Evolutionary conservation across 2,113 vertebrate species (phyloP).

Genomic region (Pachyramphus minor): DNA sequence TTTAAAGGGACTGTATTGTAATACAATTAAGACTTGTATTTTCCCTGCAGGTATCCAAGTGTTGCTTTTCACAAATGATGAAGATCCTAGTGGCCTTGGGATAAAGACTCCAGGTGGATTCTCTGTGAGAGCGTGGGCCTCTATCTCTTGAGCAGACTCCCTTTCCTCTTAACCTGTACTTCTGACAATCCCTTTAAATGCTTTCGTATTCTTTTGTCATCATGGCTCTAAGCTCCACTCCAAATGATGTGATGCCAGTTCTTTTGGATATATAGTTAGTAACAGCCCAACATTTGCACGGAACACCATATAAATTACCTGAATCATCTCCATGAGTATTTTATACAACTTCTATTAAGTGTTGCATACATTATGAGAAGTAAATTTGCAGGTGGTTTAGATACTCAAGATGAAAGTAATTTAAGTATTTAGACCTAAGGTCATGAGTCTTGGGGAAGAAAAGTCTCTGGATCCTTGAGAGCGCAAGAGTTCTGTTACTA

Average conservation of each 20-base stretch:
- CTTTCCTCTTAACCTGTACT: background rate
- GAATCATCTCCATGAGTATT: background rate
- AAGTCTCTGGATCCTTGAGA: background rate
- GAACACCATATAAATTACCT: background rate
- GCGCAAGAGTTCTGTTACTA: background rate
- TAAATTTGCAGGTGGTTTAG: background rate
- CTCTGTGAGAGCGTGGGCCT: rapidly evolving
- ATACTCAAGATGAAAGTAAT: background rate
- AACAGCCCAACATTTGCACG: background rate
- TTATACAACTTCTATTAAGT: background rate
- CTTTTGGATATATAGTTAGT: background rate
- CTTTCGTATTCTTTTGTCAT: background rate
- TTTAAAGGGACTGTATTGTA: background rate
- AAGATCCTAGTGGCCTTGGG: background rate
- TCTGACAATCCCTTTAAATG: background rate
- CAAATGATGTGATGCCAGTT: background rate
- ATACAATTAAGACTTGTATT: background rate
- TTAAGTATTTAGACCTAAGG: background rate
- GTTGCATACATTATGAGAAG: background rate
- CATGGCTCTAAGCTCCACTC: background rate
- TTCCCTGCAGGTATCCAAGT: background rate
- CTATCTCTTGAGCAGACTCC: background rate
- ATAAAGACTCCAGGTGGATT: background rate
- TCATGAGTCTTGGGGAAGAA: background rate
- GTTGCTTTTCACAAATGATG: background rate